These are phyloP conservation scores for Escarpia spicata DNA, from an alignment of 2,888 invertebrate genomes.

Conservation along the genomic window DNA sequence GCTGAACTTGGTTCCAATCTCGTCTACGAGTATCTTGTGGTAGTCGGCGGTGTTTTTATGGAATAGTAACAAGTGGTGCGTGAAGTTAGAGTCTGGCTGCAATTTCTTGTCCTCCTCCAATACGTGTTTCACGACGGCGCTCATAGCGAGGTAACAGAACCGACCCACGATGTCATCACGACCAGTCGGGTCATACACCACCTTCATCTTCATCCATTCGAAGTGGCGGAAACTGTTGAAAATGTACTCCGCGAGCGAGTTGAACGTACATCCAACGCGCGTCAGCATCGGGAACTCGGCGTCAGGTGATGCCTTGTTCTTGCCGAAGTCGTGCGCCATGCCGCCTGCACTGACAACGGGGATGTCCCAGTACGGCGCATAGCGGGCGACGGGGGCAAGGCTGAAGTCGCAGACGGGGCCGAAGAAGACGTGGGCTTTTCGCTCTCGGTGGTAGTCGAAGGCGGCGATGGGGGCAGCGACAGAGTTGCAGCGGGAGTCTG, in stretches of 20 bases:
- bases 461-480: constrained; percentile 50
- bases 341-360: constrained; percentile 80
- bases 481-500: constrained; percentile 42
- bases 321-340: constrained; percentile 58
- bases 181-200: constrained; percentile 34
- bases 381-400: constrained; percentile 85
- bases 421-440: constrained; percentile 51
- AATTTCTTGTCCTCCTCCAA: constrained; percentile 23
- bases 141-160: constrained; percentile 44
- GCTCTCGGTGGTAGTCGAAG: constrained; percentile 49
- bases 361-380: constrained; percentile 90
- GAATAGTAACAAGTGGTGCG: background rate
- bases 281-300: constrained; percentile 75
- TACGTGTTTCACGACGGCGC: constrained; percentile 34
- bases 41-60: constrained; percentile 23
- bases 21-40: constrained; percentile 29
- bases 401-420: constrained; percentile 71
- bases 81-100: background rate
- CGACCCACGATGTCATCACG: constrained; percentile 30
- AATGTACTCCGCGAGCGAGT: constrained; percentile 34
- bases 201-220: constrained; percentile 31
- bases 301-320: constrained; percentile 65
- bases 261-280: constrained; percentile 47
- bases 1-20: constrained; percentile 37
- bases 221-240: constrained; percentile 26